Conservation (phyloP, 2,113 vertebrate genomes). For the Circaetus gallicus region DNA sequence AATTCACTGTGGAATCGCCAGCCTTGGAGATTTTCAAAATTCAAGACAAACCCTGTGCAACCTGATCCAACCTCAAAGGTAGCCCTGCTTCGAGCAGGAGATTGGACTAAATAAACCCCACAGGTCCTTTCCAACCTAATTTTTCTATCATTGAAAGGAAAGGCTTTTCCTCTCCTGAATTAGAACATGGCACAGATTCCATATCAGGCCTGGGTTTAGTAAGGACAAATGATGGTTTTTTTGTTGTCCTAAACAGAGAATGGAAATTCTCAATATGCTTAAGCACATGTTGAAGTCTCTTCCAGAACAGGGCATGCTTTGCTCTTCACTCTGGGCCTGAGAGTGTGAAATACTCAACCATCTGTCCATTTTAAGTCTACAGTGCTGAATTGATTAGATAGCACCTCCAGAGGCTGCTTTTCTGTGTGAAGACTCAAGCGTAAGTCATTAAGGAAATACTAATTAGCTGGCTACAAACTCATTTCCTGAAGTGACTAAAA, state of each 20-base stretch:
- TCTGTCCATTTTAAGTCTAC: not conserved
- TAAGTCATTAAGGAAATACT: slow-evolving; percentile 10
- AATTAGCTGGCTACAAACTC: slow-evolving; percentile 14
- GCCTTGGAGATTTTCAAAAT: not conserved
- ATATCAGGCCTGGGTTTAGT: not conserved
- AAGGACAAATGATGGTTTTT: not conserved
- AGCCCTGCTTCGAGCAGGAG: not conserved
- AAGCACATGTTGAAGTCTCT: not conserved
- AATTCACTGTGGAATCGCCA: not conserved
- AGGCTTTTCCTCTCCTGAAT: not conserved
- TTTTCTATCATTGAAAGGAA: not conserved
- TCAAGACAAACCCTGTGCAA: not conserved
- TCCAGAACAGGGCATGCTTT: not conserved
- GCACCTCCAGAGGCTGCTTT: not conserved
- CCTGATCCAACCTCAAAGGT: not conserved
- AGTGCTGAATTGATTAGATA: not conserved
- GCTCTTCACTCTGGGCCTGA: not conserved
- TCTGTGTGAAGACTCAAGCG: not conserved
- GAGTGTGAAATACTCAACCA: not conserved
- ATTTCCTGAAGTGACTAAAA: slow-evolving; percentile 13
- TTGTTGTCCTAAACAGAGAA: not conserved
- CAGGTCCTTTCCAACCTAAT: not conserved
- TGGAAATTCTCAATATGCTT: not conserved
- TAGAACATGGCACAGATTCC: not conserved
- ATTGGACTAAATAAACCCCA: not conserved